A percentile compares a stretch with the other conserved stretches of the same genome.
These are phyloP conservation scores for Daphoenositta chrysoptera DNA, from an alignment of 2,113 vertebrate species.

Conservation along the genomic window DNA sequence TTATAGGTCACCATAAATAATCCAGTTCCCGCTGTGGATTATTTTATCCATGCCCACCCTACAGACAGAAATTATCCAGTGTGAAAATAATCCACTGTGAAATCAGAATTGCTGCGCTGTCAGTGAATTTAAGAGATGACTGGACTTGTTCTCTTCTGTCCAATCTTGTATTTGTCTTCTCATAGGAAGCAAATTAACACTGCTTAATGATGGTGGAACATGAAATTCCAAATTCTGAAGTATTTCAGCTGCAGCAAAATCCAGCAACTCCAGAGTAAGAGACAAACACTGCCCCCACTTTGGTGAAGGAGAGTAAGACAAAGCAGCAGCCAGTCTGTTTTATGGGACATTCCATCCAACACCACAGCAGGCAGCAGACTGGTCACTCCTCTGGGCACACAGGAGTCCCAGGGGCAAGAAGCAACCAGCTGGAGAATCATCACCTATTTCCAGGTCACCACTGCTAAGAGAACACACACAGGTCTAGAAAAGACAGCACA, in stretches of 20 bases:
- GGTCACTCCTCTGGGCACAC: not conserved
- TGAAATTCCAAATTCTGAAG: not conserved
- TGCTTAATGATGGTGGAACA: not conserved
- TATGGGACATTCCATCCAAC: not conserved
- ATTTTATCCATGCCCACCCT: not conserved
- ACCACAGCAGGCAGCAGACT: not conserved
- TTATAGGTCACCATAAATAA: not conserved
- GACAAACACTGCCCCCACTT: not conserved
- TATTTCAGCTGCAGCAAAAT: not conserved
- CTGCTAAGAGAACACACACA: not conserved
- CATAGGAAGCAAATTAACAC: not conserved
- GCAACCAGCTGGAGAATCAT: not conserved
- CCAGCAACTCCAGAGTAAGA: not conserved
- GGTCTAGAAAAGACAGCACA: conserved; percentile 63
- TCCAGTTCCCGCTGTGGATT: not conserved
- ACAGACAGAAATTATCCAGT: not conserved
- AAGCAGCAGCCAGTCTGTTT: not conserved
- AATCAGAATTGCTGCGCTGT: not conserved
- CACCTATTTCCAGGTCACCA: not conserved
- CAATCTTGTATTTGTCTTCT: not conserved
- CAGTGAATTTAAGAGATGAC: not conserved
- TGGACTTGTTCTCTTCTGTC: not conserved
- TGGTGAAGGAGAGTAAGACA: not conserved
- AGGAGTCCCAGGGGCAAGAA: not conserved
- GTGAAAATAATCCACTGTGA: not conserved